Evolutionary conservation across 2,113 vertebrate genomes (phyloP), one percentile per base, ranked within the genome.

Genomic region (Oncorhynchus keta): DNA sequence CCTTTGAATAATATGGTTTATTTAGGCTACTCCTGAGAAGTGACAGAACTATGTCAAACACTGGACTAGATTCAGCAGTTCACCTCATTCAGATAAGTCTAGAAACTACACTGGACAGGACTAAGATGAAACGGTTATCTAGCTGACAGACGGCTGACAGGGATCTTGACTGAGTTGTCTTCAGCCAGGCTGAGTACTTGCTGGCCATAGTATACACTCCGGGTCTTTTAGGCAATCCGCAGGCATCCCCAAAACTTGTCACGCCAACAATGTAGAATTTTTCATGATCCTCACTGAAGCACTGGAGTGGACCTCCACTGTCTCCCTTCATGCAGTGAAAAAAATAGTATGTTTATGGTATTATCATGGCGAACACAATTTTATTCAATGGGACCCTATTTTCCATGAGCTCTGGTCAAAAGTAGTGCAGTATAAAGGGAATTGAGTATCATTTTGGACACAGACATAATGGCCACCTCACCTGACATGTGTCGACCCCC

Each of bases 261-360:
- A 95, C 61, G 16, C 94, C 93, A 0, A 93, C 82, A 24, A 92
- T 22, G 78, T 93, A 93, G 74, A 92, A 95, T 66, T 81, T 70
- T 8, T 88, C 80, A 0, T 82, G 70, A 4, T 26, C 45, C 45
- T 83, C 84, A 18, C 91, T 91, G 84, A 85, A 92, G 84, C 95
- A 96, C 86, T 94, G 90, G 72, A 96, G 89, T 18, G 94, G 94
- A 8, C 94, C 94, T 0, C 94, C 94, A 1, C 93, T 94, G 87
- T 95, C 94, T 11, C 94, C 93, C 94, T 94, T 78, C 39, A 45
- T 67, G 13, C 39, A 62, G 18, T 68, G 32, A 39, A 69, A 45
- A 69, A 69, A 35, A 69, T 4, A 45, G 18, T 67, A 16, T 28
- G 39, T n/a, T 62, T 11, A 57, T 57, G 55, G 55, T 20, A 57